phyloP scores from a whole-genome alignment of 2,113 vertebrate genomes.

The Ardeotis arabs region DNA sequence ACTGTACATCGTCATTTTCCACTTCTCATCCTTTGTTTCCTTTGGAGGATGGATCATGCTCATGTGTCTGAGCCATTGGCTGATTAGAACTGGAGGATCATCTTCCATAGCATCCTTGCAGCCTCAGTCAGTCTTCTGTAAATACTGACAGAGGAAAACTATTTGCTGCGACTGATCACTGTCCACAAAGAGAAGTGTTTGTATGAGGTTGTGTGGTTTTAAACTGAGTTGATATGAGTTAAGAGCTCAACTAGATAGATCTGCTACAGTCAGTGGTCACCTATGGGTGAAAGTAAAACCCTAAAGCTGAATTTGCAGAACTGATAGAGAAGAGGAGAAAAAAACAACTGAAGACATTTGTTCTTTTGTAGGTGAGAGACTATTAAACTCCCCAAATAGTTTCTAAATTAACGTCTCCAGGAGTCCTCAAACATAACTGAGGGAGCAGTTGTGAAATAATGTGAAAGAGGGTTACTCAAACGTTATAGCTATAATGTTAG shows the following conservation, averaged over 20 bases:
- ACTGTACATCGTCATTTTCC: neutral
- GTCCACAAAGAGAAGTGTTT: neutral
- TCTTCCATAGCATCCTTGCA: neutral
- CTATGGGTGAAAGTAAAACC: neutral
- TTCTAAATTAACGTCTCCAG: neutral
- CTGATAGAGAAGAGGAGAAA: neutral
- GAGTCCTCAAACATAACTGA: neutral
- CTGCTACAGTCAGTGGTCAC: neutral
- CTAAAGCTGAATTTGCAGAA: neutral
- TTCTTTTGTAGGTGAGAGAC: neutral
- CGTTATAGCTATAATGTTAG: neutral
- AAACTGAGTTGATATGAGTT: neutral
- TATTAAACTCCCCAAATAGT: neutral
- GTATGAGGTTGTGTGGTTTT: neutral
- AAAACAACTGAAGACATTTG: neutral
- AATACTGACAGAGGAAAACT: neutral
- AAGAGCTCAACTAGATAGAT: neutral
- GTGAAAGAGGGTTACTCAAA: neutral
- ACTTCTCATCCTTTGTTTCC: neutral
- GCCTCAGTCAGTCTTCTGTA: neutral
- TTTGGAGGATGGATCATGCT: neutral
- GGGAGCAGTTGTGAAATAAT: neutral
- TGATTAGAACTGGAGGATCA: neutral
- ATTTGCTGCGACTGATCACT: neutral
- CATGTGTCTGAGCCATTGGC: neutral